Evolutionary conservation across 2,113 vertebrate species (phyloP).

Genomic region (Dipodomys spectabilis): DNA sequence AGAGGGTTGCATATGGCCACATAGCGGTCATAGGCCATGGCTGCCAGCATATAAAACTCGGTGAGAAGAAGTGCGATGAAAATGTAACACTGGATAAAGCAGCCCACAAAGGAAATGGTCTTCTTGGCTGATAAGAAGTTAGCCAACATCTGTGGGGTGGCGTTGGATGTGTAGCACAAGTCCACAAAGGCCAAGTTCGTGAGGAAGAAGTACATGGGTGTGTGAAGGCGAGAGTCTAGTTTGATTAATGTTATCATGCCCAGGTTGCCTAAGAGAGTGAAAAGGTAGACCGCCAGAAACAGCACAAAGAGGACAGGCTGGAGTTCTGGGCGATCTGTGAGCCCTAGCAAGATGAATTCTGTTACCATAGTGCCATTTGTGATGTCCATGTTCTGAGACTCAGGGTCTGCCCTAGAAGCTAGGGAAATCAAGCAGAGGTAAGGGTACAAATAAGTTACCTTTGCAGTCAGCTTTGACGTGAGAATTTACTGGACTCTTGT

Average conservation of each 20-base stretch:
- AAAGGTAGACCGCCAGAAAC: slow-evolving; percentile 53
- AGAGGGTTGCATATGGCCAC: slow-evolving; percentile 73
- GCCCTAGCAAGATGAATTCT: slow-evolving; percentile 67
- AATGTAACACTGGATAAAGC: slow-evolving; percentile 69
- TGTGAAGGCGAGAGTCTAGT: slow-evolving; percentile 60
- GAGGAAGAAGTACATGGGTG: slow-evolving; percentile 74
- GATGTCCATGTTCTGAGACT: background rate
- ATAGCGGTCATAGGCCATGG: slow-evolving; percentile 69
- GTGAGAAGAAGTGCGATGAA: slow-evolving; percentile 69
- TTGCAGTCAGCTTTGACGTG: background rate
- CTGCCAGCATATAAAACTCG: slow-evolving; percentile 60
- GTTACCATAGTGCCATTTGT: background rate
- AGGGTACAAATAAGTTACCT: background rate
- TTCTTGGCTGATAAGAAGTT: slow-evolving; percentile 69
- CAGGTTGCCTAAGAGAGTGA: slow-evolving; percentile 56
- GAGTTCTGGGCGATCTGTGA: background rate
- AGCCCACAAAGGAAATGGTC: slow-evolving; percentile 67
- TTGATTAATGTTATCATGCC: slow-evolving; percentile 48
- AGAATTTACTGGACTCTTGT: background rate
- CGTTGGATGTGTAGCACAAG: slow-evolving; percentile 54
- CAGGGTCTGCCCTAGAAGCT: background rate
- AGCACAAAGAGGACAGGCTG: slow-evolving; percentile 54
- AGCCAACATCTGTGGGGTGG: slow-evolving; percentile 57
- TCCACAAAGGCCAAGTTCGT: slow-evolving; percentile 68
- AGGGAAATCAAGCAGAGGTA: background rate